Evolutionary conservation across 2,888 invertebrate species (phyloP), one percentile per base, ranked within the genome.

Genomic region (Cryptosula pallasiana): DNA sequence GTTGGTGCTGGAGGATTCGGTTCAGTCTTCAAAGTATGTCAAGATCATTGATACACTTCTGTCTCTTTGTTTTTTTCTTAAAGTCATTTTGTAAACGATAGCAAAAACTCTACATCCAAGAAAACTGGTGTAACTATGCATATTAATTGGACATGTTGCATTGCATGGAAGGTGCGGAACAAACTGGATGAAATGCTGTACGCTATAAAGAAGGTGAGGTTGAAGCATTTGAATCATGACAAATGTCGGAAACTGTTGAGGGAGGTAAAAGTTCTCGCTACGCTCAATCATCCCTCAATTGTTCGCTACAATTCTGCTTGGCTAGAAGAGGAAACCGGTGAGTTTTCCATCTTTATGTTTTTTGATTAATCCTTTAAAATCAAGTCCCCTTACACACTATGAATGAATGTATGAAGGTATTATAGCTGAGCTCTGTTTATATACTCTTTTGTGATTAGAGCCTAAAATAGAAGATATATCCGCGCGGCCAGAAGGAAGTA

Each of bases 261-360:
- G 25, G 70, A 70, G 45, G 70, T 70, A 3, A 70, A 70, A 29
- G 36, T 70, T 3, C 45, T 70, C 5, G 70, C 70, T 1, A 54
- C 70, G 13, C 70, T 70, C 3, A 36, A 54, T 16, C 70, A 70
- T 45, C 29, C 70, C 5, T 54, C 36, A 2, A 29, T 70, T 5
- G 70, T 70, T 9, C n/a, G 70, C 16, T 70, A 70, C 45, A 35
- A 72, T 35, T 57, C 36, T 25, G 58, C 72, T 25, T 72, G 72
- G 72, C n/a, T 72, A 20, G 72, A 72, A 70, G 29, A 34, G n/a
- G 35, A 71, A 1, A n/a, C 57, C 1, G 55, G 29, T 71, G 27
- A 9, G n/a, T 1, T 2, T 1, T 69, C 69, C 25, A 23, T n/a
- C 69, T 20, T n/a, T n/a, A n/a, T n/a, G n/a, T n/a, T n/a, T n/a